Evolutionary conservation across 2,113 vertebrate genomes (phyloP).

Genomic region (Neodontobutis hainanensis): DNA sequence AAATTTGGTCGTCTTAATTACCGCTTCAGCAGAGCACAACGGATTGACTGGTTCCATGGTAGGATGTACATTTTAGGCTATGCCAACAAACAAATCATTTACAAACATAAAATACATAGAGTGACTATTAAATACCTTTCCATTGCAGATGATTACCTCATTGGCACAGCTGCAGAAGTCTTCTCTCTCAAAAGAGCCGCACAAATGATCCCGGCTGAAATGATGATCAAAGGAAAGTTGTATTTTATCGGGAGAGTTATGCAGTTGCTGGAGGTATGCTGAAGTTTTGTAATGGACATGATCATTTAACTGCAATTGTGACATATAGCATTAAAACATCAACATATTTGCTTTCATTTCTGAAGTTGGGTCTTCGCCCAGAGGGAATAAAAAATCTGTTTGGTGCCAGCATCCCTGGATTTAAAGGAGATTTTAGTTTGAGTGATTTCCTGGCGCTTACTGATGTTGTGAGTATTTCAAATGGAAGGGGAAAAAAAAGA

Average conservation of each 20-base stretch:
- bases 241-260: conserved; percentile 77
- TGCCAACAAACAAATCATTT: no score
- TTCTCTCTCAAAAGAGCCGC: conserved; percentile 77
- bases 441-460: conserved; percentile 61
- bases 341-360: conserved; percentile 2
- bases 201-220: conserved; percentile 77
- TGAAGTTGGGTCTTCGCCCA: conserved; percentile 70
- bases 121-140: neutral
- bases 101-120: neutral
- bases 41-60: conserved; percentile 78
- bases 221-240: conserved; percentile 75
- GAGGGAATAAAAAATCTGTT: conserved; percentile 72
- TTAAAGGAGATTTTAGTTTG: conserved; percentile 56
- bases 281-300: neutral
- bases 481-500: neutral
- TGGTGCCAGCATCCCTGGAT: conserved; percentile 26
- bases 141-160: conserved; percentile 77
- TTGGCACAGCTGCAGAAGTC: conserved; percentile 73
- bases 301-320: neutral
- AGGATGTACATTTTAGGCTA: conserved; percentile 46
- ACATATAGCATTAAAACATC: neutral
- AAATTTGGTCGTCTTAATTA: conserved; percentile 76
- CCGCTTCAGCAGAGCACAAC: conserved; percentile 78
- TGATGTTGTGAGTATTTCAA: conserved; percentile 61
- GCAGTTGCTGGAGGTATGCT: conserved; percentile 82